These are phyloP conservation scores for Molossus molossus DNA, from an alignment of 2,797 vertebrate species.

Conservation along the genomic window DNA sequence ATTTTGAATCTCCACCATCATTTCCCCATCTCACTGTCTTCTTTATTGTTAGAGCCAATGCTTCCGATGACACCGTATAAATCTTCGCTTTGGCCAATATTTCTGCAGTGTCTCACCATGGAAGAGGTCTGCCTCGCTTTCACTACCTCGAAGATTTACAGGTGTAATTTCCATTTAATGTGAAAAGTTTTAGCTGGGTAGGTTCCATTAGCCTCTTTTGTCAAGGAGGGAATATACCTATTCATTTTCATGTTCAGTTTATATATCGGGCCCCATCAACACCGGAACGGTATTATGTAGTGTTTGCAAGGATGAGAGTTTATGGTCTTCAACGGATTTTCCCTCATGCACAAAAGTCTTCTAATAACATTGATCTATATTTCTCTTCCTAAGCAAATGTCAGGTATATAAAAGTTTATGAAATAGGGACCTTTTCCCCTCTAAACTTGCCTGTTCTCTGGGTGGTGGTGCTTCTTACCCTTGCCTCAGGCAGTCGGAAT, in stretches of 20 bases:
- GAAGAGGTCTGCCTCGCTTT: slow-evolving; percentile 65
- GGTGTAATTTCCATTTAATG: slow-evolving; percentile 77
- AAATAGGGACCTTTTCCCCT: slow-evolving; percentile 16
- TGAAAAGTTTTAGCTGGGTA: slow-evolving; percentile 72
- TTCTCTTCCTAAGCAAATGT: slow-evolving; percentile 67
- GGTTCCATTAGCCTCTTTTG: slow-evolving; percentile 77
- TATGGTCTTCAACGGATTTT: slow-evolving; percentile 70
- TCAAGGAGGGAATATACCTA: slow-evolving; percentile 75
- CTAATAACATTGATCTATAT: slow-evolving; percentile 75
- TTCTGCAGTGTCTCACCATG: slow-evolving; percentile 73
- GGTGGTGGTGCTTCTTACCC: not conserved
- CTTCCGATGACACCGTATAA: slow-evolving; percentile 78
- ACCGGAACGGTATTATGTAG: slow-evolving; percentile 54
- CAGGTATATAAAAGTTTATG: slow-evolving; percentile 67
- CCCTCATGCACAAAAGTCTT: slow-evolving; percentile 51
- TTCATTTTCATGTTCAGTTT: slow-evolving; percentile 84
- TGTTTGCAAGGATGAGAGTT: slow-evolving; percentile 72
- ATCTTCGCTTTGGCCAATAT: slow-evolving; percentile 79
- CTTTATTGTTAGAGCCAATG: slow-evolving; percentile 73
- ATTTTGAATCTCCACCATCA: slow-evolving; percentile 76
- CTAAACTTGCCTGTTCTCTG: not conserved
- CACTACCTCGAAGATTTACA: slow-evolving; percentile 70
- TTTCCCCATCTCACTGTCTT: slow-evolving; percentile 68
- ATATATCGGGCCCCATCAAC: slow-evolving; percentile 76
- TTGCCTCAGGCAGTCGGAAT: not conserved